phyloP scores from a whole-genome alignment of 2,113 vertebrate genomes.

The Peromyscus maniculatus region DNA sequence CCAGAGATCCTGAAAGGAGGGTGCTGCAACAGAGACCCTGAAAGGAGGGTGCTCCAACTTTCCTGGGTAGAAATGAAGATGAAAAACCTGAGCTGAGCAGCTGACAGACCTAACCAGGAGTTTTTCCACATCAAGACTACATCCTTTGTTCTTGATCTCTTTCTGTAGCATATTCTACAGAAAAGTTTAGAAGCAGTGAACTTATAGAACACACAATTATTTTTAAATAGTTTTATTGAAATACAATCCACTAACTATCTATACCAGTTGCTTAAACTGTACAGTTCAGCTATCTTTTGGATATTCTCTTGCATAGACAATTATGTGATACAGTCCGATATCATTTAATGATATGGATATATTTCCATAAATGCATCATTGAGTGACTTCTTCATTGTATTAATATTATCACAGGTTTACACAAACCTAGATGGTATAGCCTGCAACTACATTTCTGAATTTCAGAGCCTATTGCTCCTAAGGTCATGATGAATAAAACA shows the following conservation, averaged over 20 bases:
- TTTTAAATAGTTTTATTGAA: neutral
- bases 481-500: neutral
- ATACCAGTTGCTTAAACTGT: neutral
- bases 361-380: neutral
- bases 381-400: neutral
- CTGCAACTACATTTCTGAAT: neutral
- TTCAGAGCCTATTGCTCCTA: neutral
- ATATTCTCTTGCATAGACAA: neutral
- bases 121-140: neutral
- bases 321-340: neutral
- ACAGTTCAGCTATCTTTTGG: neutral
- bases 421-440: neutral
- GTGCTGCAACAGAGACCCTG: neutral
- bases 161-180: accelerated
- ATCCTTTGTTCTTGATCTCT: neutral
- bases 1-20: neutral
- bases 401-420: neutral
- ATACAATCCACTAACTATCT: neutral
- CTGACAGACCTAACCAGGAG: neutral
- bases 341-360: neutral
- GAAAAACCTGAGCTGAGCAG: neutral
- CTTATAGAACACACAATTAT: neutral
- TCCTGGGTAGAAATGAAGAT: neutral
- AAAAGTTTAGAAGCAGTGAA: neutral
- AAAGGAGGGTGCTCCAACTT: neutral